Evolutionary conservation across 2,113 vertebrate species (phyloP), one percentile per base, ranked within the genome.

Genomic region (Xenus cinereus): DNA sequence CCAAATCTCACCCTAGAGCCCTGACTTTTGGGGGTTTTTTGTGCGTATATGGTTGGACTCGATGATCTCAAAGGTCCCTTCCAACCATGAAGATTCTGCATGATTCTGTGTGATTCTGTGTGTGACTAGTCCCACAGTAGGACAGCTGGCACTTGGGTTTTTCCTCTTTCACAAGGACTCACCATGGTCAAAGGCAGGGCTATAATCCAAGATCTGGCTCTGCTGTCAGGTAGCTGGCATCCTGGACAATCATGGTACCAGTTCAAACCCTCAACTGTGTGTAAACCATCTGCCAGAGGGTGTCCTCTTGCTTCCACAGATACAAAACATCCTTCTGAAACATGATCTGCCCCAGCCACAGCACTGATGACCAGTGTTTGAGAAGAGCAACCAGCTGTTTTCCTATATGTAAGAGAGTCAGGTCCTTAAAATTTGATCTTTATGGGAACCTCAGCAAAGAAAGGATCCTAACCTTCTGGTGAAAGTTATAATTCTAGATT

Each of bases 181-280:
- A 4, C 7, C 10, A 21, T 0, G 1, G 6, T 21, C 0, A 2
- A 76, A 71, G 13, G 21, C 50, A 66, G 21, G 30, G 15, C 21
- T 82, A 26, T 23, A 54, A 35, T 37, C 21, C 27, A 43, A 30
- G 11, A 8, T 35, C 7, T 72, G 19, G 7, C 26, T 86, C 50
- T 77, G 30, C 15, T 1, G 0, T 43, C 30, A 54, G 26, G 5
- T 57, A 66, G 28, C n/a, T 50, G 69, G 33, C 26, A 21, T 50
- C 41, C 46, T 37, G 33, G 23, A 24, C 16, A 48, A 12, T 24
- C 21, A n/a, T 0, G 1, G 9, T 63, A 57, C 24, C 8, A 9
- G 22, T 24, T 21, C 48, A 82, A 43, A 30, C 7, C 4, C 19
- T 48, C 46, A 45, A 12, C 5, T 1, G 21, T 17, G 12, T 14